Base-by-base conservation (phyloP, 2,888 invertebrate genomes). In the Ecliptopera silaceata region DNA sequence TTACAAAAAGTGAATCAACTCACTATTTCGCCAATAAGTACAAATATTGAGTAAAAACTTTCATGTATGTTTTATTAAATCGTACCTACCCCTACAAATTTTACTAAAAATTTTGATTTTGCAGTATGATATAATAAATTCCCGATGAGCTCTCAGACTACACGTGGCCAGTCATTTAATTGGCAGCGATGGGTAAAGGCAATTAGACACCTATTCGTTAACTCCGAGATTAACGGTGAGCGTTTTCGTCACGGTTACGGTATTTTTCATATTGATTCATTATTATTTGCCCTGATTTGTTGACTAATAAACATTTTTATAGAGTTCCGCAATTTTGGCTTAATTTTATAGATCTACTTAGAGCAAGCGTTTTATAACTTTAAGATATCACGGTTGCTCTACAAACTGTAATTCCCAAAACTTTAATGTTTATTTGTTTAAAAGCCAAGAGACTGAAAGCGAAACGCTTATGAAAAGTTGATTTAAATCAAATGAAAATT, bases 191-290 rank as follows among this genome's bases (percentile, higher is more conserved):
- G 45, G 39, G 49, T 54, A 55, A 71, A 68, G 66, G 71, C 73
- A 77, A 77, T 79, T 75, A 74, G 64, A 65, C 74, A 70, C 71
- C 68, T 66, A 68, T 70, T 65, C 65, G 69, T 71, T 65, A 69
- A 64, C 47, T 59, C 39, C 34, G 17, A 71, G 65, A 68, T 65
- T 70, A 64, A 68, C 70, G 72, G 68, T 65, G 67, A 65, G 67
- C 53, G 55, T 63, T 56, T 65, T 49, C 59, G 59, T 60, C 61
- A 64, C 61, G 53, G 63, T 63, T 64, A 66, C 63, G 64, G 64
- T 64, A 61, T 56, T 64, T 59, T 64, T 58, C 58, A 51, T 56
- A 59, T 61, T 44, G 51, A 56, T 65, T 60, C 58, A 63, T 66
- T 47, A 63, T 66, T 47, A 61, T 63, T 61, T 54, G 62, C 56